Evolutionary conservation across 2,797 vertebrate species (phyloP), one percentile per base, ranked within the genome.

Genomic region (Bradypodion pumilum): DNA sequence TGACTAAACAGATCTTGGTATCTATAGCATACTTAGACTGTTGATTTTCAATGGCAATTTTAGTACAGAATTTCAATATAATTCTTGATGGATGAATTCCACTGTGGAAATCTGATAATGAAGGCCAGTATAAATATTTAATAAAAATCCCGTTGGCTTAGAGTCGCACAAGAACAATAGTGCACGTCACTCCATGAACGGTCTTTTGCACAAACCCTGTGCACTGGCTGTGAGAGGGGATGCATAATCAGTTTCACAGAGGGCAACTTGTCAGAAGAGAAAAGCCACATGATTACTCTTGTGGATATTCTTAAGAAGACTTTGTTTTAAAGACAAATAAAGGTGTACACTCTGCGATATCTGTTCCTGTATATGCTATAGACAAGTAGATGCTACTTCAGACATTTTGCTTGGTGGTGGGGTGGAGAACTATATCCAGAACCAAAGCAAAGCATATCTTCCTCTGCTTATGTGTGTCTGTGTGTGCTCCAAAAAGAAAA

Each of bases 311-410:
- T n/a, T n/a, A n/a, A n/a, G n/a, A n/a, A n/a, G n/a, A n/a, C n/a
- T n/a, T n/a, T n/a, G n/a, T 32, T 66, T 66, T 66, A 6, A 16
- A 16, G 19, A 35, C 13, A 66, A 19, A 66, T 66, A 32, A 44
- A 42, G 32, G 69, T 70, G 37, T 10, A 42, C 42, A 70, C 5
- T 15, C 23, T 25, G 8, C 3, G 44, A 8, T 49, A 52, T 49
- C 27, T 49, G 27, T n/a, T 42, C 29, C 46, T 74, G 29, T n/a
- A 49, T 49, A 42, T 73, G 15, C 77, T 5, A 81, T 83, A 52
- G 23, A 76, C 68, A 87, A 90, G 84, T 46, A 87, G 29, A 25
- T 87, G 81, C 25, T 82, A 89, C 49, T 79, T 46, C 60, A 86
- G 81, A 32, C 73, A 78, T 85, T 76, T 0, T 85, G 80, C 73